A percentile compares a stretch with the other conserved stretches of the same genome.
phyloP scores from a whole-genome alignment of 2,888 invertebrate genomes.

The Megamerina dolium region DNA sequence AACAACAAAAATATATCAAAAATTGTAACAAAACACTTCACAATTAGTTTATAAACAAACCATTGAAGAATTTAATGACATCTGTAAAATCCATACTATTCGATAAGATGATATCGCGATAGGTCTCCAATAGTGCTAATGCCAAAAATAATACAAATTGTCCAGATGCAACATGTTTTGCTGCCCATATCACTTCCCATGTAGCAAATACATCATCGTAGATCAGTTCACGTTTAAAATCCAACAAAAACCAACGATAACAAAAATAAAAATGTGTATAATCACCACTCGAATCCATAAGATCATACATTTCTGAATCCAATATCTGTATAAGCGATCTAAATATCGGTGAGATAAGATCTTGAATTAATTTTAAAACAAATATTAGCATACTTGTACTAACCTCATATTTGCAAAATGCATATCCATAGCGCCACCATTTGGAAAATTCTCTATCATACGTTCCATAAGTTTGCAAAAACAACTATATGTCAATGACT shows the following conservation, averaged over 20 bases:
- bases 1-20: background rate
- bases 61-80: slow-evolving; percentile 95
- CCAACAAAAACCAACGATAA: slow-evolving; percentile 91
- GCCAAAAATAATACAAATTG: slow-evolving; percentile 90
- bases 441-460: slow-evolving; percentile 83
- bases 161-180: slow-evolving; percentile 70
- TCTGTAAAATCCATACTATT: slow-evolving; percentile 97
- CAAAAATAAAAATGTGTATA: slow-evolving; percentile 95
- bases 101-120: slow-evolving; percentile 85
- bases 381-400: background rate
- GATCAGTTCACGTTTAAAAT: slow-evolving; percentile 85
- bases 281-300: slow-evolving; percentile 89
- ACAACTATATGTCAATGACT: slow-evolving; percentile 80
- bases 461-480: slow-evolving; percentile 83
- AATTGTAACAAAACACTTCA: background rate
- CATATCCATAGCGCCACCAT: slow-evolving; percentile 86
- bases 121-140: slow-evolving; percentile 81
- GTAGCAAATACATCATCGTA: slow-evolving; percentile 86
- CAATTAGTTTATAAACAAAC: slow-evolving; percentile 51
- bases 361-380: background rate
- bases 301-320: slow-evolving; percentile 84
- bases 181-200: slow-evolving; percentile 93
- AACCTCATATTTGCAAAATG: slow-evolving; percentile 89
- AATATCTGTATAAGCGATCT: slow-evolving; percentile 75
- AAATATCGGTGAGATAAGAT: slow-evolving; percentile 11